phyloP scores from a whole-genome alignment of 2,797 vertebrate genomes.

The Momotus momota region DNA sequence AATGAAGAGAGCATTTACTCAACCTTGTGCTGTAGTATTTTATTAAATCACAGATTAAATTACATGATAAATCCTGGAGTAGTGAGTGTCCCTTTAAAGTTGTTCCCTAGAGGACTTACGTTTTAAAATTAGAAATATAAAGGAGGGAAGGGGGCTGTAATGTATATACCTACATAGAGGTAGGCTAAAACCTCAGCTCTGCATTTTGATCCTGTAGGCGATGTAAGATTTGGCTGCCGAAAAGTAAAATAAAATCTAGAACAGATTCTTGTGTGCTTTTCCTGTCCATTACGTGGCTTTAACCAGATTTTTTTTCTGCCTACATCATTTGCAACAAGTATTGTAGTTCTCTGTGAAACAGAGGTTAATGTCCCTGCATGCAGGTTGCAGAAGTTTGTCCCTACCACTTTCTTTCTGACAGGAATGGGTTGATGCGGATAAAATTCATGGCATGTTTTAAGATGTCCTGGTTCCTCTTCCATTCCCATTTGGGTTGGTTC shows the following conservation, averaged over 20 bases:
- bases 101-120: not conserved
- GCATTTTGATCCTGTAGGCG: not conserved
- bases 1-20: not conserved
- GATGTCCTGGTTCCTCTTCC: not conserved
- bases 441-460: not conserved
- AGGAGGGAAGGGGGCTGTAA: not conserved
- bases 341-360: not conserved
- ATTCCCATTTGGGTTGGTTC: not conserved
- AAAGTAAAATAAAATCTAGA: not conserved
- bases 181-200: not conserved
- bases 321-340: not conserved
- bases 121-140: not conserved
- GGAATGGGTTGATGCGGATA: not conserved
- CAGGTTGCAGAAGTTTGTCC: not conserved
- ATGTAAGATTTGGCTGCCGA: not conserved
- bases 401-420: not conserved
- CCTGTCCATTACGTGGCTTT: not conserved
- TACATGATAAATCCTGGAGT: not conserved
- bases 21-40: not conserved
- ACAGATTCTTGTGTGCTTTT: not conserved
- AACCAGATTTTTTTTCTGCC: not conserved
- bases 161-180: not conserved
- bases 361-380: not conserved
- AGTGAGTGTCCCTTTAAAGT: not conserved
- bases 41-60: not conserved